A percentile compares a stretch with the other conserved stretches of the same genome.
Conservation (phyloP, 2,113 vertebrate species). For the Platichthys stellatus region DNA sequence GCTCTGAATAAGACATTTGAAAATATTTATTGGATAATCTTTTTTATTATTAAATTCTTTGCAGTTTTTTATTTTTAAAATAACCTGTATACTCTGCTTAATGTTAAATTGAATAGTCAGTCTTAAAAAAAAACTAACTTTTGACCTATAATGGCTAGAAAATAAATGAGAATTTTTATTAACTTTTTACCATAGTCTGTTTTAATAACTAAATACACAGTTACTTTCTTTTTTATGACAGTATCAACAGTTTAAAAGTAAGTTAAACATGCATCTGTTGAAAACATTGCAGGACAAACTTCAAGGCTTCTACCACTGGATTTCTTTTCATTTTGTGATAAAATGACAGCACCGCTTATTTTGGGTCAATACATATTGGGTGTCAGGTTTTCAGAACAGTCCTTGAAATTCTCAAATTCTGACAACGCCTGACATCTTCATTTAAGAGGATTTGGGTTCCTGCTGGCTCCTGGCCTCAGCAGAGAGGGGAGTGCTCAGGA, state of each 20-base stretch:
- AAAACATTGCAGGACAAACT: neutral
- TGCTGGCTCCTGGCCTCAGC: constrained; percentile 35
- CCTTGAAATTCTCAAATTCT: constrained; percentile 11
- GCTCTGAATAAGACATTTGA: too few species aligned
- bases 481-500: constrained; percentile 68
- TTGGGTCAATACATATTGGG: neutral
- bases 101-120: too few species aligned
- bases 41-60: too few species aligned
- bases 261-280: neutral
- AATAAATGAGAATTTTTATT: neutral
- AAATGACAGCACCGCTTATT: neutral
- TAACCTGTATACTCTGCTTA: too few species aligned
- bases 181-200: neutral
- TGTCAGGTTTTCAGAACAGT: neutral
- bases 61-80: too few species aligned
- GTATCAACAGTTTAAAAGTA: neutral
- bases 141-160: neutral
- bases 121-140: neutral
- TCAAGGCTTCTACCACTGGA: too few species aligned
- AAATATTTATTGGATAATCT: too few species aligned
- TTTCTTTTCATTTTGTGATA: neutral
- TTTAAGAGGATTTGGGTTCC: constrained; percentile 38
- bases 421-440: constrained; percentile 45
- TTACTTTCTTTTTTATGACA: too few species aligned
- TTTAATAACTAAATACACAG: too few species aligned